phyloP scores from a whole-genome alignment of 1,140 invertebrate genomes.

The Antheraea mylitta region DNA sequence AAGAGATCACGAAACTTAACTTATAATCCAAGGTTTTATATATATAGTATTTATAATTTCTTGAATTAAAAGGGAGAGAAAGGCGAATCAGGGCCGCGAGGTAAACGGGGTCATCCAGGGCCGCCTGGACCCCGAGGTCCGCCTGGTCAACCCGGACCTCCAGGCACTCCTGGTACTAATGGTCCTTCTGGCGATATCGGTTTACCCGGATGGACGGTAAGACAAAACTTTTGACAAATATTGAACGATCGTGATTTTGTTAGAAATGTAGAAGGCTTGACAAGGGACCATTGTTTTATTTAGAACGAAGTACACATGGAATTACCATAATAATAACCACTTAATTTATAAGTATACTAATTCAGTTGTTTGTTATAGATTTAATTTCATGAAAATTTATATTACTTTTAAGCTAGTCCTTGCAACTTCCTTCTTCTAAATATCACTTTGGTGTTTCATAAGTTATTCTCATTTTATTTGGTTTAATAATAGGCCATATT shows the following conservation, averaged over 20 bases:
- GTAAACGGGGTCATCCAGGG: slow-evolving; percentile 87
- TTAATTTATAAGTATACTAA: too few species aligned
- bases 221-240: slow-evolving; percentile 8
- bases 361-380: too few species aligned
- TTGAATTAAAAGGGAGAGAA: slow-evolving; percentile 83
- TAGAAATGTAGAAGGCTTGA: neutral
- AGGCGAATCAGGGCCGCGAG: slow-evolving; percentile 87
- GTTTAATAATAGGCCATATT: too few species aligned
- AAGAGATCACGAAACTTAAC: too few species aligned
- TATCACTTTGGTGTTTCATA: too few species aligned
- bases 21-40: too few species aligned
- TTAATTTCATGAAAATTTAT: too few species aligned
- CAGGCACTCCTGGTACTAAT: slow-evolving; percentile 82
- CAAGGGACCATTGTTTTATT: neutral
- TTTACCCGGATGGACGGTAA: slow-evolving; percentile 88
- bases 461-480: too few species aligned
- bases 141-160: slow-evolving; percentile 81
- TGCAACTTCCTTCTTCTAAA: too few species aligned
- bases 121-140: slow-evolving; percentile 85
- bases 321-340: too few species aligned
- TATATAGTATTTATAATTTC: slow-evolving; percentile 4
- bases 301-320: too few species aligned
- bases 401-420: too few species aligned
- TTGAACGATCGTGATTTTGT: neutral
- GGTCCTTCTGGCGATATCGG: slow-evolving; percentile 85